A percentile compares a stretch with the other conserved stretches of the same genome.
Evolutionary conservation across 2,888 invertebrate genomes (phyloP).

Genomic region (Hemaris fuciformis): DNA sequence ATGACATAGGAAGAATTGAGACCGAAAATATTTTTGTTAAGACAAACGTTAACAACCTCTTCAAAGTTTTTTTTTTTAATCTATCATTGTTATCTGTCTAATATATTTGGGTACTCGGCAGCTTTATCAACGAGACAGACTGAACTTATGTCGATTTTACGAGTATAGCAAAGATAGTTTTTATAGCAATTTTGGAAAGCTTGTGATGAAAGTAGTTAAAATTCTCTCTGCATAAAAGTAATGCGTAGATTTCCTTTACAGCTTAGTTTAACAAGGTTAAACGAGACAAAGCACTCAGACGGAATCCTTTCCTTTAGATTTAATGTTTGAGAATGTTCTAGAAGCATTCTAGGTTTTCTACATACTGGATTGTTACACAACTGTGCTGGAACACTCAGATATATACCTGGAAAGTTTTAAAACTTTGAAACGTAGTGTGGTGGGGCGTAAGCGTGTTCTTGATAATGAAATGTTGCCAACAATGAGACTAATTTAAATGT

Average conservation of each 20-base stretch:
- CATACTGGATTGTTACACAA: neutral
- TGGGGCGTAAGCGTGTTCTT: neutral
- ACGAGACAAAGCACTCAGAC: constrained; percentile 72
- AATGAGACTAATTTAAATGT: neutral
- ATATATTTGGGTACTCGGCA: too few relatives aligned
- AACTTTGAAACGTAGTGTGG: neutral
- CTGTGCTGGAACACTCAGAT: neutral
- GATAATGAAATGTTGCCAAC: neutral
- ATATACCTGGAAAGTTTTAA: neutral
- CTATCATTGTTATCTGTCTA: too few relatives aligned
- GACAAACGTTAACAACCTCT: too few relatives aligned
- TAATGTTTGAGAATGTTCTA: constrained; percentile 45
- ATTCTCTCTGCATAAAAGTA: neutral
- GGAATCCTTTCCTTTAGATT: constrained; percentile 55
- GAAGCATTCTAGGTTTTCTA: constrained; percentile 45
- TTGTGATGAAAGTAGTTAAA: neutral
- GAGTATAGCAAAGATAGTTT: too few relatives aligned
- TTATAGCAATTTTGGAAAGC: neutral
- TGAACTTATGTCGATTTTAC: too few relatives aligned
- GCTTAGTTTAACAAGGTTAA: constrained; percentile 57
- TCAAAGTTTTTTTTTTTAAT: too few relatives aligned
- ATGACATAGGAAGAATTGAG: too few relatives aligned
- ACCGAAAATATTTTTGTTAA: too few relatives aligned
- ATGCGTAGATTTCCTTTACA: constrained; percentile 47
- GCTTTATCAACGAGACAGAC: too few relatives aligned